Conservation (phyloP, 2,113 vertebrate genomes). For the Ciconia stormi region DNA sequence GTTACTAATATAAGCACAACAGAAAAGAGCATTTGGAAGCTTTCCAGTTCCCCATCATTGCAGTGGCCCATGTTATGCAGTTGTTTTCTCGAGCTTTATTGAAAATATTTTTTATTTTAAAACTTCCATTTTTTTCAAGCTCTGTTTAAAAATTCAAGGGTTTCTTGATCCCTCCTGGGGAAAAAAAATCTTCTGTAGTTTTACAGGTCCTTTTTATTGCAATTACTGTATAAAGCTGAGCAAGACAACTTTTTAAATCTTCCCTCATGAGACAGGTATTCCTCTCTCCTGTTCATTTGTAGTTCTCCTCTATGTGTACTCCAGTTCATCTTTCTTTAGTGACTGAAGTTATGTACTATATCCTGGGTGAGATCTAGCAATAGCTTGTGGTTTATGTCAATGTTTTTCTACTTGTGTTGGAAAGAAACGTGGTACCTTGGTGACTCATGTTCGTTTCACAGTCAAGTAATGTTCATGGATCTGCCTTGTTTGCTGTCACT, state of each 20-base stretch:
- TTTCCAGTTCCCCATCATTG: background rate
- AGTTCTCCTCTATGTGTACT: background rate
- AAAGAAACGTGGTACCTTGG: background rate
- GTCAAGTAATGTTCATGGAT: background rate
- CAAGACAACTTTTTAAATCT: background rate
- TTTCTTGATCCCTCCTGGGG: background rate
- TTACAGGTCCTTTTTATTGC: background rate
- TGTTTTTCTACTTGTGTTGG: background rate
- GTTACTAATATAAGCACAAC: background rate
- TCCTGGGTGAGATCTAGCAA: background rate
- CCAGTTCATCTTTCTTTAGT: background rate
- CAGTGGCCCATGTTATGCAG: background rate
- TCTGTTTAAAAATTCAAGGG: slow-evolving; percentile 3
- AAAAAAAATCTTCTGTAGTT: background rate
- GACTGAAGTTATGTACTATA: background rate
- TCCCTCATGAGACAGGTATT: background rate
- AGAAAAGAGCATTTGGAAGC: background rate
- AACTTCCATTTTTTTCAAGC: background rate
- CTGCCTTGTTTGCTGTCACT: background rate
- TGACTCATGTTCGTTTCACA: background rate
- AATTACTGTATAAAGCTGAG: background rate
- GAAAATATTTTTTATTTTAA: background rate
- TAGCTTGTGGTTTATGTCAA: background rate
- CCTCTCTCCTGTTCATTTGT: background rate
- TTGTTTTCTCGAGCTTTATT: background rate